Conservation (phyloP, 1,140 invertebrate genomes). For the Meloidogyne chitwoodi region DNA sequence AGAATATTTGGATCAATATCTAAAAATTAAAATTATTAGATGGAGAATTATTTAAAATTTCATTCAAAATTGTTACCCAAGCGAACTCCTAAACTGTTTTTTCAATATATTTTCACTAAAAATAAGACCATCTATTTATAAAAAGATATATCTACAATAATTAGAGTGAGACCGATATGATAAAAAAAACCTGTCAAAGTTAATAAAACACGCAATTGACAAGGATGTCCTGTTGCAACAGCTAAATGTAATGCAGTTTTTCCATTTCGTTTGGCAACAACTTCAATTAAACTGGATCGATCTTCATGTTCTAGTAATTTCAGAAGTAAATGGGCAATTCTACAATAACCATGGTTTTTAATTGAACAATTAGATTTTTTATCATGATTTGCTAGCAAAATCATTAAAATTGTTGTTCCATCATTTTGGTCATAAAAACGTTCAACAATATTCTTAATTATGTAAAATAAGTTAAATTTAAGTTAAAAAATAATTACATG, state of each 20-base stretch:
- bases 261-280: constrained; percentile 13
- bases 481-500: constrained; percentile 9
- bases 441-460: constrained; percentile 15
- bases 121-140: no score
- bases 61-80: no score
- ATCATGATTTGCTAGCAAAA: constrained; percentile 17
- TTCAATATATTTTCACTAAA: no score
- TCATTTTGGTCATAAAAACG: constrained; percentile 20
- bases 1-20: constrained; percentile 24
- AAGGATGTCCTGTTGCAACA: constrained; percentile 17
- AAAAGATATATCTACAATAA: no score
- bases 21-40: constrained; percentile 19
- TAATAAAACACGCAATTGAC: constrained; percentile 27
- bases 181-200: constrained; percentile 18
- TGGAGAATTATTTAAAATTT: no score
- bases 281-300: constrained; percentile 13
- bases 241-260: constrained; percentile 29
- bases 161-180: no score
- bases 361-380: neutral
- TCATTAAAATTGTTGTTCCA: constrained; percentile 26
- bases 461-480: neutral
- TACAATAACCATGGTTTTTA: constrained; percentile 25
- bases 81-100: no score
- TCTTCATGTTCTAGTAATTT: constrained; percentile 7
- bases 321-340: constrained; percentile 26